Evolutionary conservation across 1,140 invertebrate genomes (phyloP), one percentile per base, ranked within the genome.

Genomic region (Drosophila kohkoa): DNA sequence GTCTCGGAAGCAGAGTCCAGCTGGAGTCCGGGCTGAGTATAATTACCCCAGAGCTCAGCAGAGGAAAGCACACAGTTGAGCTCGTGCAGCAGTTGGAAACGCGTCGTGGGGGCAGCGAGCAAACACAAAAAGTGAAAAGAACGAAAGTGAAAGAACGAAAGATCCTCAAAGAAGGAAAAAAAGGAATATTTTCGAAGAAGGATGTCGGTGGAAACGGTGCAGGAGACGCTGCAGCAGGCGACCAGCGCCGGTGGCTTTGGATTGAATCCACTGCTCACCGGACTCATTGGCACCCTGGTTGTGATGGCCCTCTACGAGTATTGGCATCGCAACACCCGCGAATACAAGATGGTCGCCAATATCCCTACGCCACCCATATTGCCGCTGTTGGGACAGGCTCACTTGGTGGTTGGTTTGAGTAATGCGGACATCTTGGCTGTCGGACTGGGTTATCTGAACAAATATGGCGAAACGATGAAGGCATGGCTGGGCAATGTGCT

Each of bases 401-500:
- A 95, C 4, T 5, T 95, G 28, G 93, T 91, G 0, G 10, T 94
- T 0, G 93, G 94, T 1, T 85, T 94, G 28, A 90, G 93, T 51
- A 94, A 95, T 28, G 92, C 94, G 11, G 93, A 94, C 67, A 78
- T 94, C 2, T 67, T 96, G 25, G 57, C 78, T 1, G 79, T 93
- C 10, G 92, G 92, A 7, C 32, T 95, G 6, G 57, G 87, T 68
- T 93, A 93, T 79, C 73, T 92, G 1, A 88, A 94, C 10, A 79
- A 93, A 38, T 95, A 95, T 49, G 95, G 95, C 1, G 92, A 92
- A 15, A 94, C 95, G 0, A 81, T 94, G 3, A 93, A 94, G 55
- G 94, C 92, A 5, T 96, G 95, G 94, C 68, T 96, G 1, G 96
- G 96, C 7, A 92, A 94, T 0, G 95, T 95, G 65, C 88, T 96